A percentile compares a stretch with the other conserved stretches of the same genome.
phyloP scores from a whole-genome alignment of 2,113 vertebrate species.

The Coracopsis vasa region DNA sequence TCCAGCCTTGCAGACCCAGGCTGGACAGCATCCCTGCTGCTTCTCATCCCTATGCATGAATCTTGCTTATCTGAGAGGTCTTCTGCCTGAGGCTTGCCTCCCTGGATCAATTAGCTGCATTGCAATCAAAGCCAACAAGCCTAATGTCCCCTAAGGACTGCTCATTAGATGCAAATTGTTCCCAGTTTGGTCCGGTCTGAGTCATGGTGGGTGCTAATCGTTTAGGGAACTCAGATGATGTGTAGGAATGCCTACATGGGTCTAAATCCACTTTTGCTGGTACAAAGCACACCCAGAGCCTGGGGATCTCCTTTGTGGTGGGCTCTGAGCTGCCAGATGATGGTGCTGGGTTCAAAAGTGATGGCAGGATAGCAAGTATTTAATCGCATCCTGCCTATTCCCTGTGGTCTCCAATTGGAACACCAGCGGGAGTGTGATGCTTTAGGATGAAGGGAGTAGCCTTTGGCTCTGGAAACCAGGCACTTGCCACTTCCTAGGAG shows the following conservation, averaged over 20 bases:
- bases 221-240: rapidly evolving
- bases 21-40: not conserved
- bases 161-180: not conserved
- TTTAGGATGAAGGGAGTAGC: not conserved
- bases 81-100: not conserved
- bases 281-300: not conserved
- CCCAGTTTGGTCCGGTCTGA: not conserved
- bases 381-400: rapidly evolving
- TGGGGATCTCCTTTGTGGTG: not conserved
- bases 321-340: not conserved
- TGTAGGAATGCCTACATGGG: not conserved
- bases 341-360: rapidly evolving
- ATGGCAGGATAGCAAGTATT: not conserved
- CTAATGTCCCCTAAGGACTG: not conserved
- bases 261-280: not conserved
- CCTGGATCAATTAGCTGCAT: not conserved
- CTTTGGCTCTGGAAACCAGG: not conserved
- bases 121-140: not conserved
- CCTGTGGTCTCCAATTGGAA: not conserved
- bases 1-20: not conserved
- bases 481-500: too few relatives aligned
- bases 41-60: not conserved
- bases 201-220: not conserved
- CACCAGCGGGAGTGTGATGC: rapidly evolving
- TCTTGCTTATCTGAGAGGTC: not conserved